A percentile compares a stretch with the other conserved stretches of the same genome.
Conservation (phyloP, 2,797 vertebrate genomes). For the Melanotaenia parkinsoni region DNA sequence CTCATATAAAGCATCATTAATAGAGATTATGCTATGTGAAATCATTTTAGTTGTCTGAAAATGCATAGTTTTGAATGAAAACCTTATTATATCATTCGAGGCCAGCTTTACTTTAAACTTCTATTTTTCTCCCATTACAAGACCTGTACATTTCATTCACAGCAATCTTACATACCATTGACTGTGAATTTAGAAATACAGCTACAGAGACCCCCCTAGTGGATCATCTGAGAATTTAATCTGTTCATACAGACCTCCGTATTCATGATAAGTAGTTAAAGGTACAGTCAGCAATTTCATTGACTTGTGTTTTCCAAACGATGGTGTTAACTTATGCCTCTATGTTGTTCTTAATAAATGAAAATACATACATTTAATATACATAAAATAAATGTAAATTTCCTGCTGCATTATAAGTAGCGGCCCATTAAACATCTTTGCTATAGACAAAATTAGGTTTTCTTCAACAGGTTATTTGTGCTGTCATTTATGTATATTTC, state of each 20-base stretch:
- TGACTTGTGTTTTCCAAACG: not conserved
- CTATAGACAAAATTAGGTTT: no score
- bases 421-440: no score
- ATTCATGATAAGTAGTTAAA: not conserved
- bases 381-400: not conserved
- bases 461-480: not conserved
- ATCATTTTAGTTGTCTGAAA: conserved; percentile 2
- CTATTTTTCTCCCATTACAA: not conserved
- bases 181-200: conserved; percentile 20
- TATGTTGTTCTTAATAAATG: not conserved
- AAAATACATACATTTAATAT: not conserved
- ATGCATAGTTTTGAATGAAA: not conserved
- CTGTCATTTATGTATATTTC: not conserved
- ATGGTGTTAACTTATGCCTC: not conserved
- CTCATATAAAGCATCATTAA: not conserved
- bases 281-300: not conserved
- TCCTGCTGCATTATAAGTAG: not conserved
- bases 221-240: conserved; percentile 51
- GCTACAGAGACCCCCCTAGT: conserved; percentile 45
- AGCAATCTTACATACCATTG: not conserved
- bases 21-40: not conserved
- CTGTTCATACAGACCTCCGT: not conserved
- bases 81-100: conserved; percentile 23
- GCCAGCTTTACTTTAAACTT: conserved; percentile 1
- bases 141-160: conserved; percentile 3